Evolutionary conservation across 2,888 invertebrate species (phyloP).

Genomic region (Xanthia icteritia): DNA sequence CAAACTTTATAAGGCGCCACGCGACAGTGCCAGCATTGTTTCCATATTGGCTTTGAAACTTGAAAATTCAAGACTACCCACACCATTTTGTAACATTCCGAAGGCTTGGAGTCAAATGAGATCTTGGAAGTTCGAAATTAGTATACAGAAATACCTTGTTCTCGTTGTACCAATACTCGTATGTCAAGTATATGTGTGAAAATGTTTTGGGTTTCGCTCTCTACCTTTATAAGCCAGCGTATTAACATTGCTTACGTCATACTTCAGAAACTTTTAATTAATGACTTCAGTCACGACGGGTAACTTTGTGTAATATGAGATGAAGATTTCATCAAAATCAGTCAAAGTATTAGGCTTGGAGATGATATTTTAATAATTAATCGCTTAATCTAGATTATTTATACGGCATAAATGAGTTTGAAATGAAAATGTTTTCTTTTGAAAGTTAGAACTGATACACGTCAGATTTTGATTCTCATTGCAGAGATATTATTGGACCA

Average conservation of each 20-base stretch:
- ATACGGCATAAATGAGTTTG: constrained; percentile 32
- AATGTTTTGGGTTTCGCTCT: constrained; percentile 52
- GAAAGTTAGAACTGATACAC: not conserved
- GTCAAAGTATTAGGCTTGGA: constrained; percentile 36
- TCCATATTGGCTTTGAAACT: constrained; percentile 83
- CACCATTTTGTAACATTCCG: constrained; percentile 72
- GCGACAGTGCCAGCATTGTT: constrained; percentile 82
- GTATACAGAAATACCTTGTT: constrained; percentile 60
- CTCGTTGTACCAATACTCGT: constrained; percentile 53
- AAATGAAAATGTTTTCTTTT: constrained; percentile 8
- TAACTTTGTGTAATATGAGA: constrained; percentile 56
- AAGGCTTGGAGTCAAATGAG: constrained; percentile 68
- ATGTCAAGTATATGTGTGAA: constrained; percentile 57
- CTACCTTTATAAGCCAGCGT: constrained; percentile 61
- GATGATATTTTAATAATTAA: constrained; percentile 45
- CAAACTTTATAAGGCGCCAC: constrained; percentile 79
- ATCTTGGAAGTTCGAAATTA: constrained; percentile 71
- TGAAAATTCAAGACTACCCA: constrained; percentile 79
- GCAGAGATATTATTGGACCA: not conserved
- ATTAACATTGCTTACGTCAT: constrained; percentile 64
- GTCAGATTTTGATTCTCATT: not conserved
- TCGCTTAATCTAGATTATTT: constrained; percentile 43
- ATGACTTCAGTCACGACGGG: constrained; percentile 55
- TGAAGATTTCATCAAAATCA: constrained; percentile 60
- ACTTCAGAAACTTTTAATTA: constrained; percentile 65